Conservation (phyloP, 2,797 vertebrate genomes). For the Neostethus bicornis region DNA sequence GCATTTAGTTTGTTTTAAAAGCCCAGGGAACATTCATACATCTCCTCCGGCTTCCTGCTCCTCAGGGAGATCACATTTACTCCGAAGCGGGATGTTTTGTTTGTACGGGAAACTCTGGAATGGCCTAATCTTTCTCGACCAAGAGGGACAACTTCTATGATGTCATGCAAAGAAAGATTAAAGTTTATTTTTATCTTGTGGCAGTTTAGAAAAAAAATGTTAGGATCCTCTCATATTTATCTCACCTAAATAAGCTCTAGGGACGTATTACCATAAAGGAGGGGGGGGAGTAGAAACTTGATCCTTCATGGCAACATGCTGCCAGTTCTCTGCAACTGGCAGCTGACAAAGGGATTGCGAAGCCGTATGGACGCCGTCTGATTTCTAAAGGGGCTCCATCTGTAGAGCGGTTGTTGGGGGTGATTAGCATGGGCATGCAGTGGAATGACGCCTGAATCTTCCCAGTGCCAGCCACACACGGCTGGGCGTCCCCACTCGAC, state of each 20-base stretch:
- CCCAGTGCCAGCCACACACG: constrained; percentile 49
- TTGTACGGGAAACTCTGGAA: constrained; percentile 52
- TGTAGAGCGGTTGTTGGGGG: constrained; percentile 65
- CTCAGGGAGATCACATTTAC: constrained; percentile 36
- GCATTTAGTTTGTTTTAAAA: constrained; percentile 27
- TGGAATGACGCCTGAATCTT: constrained; percentile 57
- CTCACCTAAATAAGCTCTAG: constrained; percentile 29
- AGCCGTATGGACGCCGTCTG: constrained; percentile 64
- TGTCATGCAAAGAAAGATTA: constrained; percentile 44
- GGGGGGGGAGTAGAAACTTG: constrained; percentile 9
- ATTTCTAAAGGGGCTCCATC: constrained; percentile 72
- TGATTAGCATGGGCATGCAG: constrained; percentile 67
- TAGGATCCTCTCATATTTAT: constrained; percentile 26
- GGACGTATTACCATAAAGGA: constrained; percentile 23
- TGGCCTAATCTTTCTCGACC: constrained; percentile 49
- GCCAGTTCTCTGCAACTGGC: constrained; percentile 36
- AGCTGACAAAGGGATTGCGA: constrained; percentile 48
- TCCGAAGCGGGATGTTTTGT: constrained; percentile 40
- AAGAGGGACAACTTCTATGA: constrained; percentile 36
- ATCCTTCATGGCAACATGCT: constrained; percentile 21
- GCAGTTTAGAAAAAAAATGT: background rate
- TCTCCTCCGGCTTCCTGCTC: constrained; percentile 16
- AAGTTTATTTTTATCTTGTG: background rate
- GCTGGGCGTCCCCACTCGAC: constrained; percentile 48
- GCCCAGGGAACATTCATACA: constrained; percentile 26